These are phyloP conservation scores for Helarctos malayanus DNA, from an alignment of 2,797 vertebrate species.

Conservation along the genomic window DNA sequence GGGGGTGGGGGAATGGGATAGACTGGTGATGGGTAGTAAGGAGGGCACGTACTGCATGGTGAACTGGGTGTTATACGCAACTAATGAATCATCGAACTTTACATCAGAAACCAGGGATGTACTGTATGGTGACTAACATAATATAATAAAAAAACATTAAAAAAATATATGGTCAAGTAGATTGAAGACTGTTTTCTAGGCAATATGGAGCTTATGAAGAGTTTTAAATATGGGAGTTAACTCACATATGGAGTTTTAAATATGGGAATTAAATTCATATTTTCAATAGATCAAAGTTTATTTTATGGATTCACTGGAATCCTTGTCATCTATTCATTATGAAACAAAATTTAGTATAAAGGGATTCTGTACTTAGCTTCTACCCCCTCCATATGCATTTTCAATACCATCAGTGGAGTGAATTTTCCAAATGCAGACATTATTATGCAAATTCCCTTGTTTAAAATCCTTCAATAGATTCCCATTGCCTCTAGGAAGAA, in stretches of 20 bases:
- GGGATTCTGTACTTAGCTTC: background rate
- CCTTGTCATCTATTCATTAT: background rate
- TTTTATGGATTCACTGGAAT: constrained; percentile 17
- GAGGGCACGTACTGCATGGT: too few relatives aligned
- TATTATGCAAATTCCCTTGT: background rate
- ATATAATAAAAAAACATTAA: too few relatives aligned
- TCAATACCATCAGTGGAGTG: background rate
- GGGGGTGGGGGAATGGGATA: too few relatives aligned
- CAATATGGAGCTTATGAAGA: background rate
- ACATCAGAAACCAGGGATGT: too few relatives aligned
- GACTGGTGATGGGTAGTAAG: too few relatives aligned
- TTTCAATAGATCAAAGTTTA: constrained; percentile 21
- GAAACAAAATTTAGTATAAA: constrained; percentile 27
- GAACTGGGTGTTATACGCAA: too few relatives aligned
- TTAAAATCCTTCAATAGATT: background rate
- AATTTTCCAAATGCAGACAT: background rate
- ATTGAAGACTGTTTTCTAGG: constrained; percentile 47
- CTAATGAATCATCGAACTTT: too few relatives aligned
- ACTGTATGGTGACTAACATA: too few relatives aligned
- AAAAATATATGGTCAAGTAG: background rate
- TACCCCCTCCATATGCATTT: background rate
- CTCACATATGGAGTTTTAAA: constrained; percentile 23
- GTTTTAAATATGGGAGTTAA: constrained; percentile 52
- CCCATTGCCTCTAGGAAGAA: background rate
- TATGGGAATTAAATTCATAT: background rate